Base-by-base conservation (phyloP, 2,797 vertebrate species). In the Smutsia temminckii region DNA sequence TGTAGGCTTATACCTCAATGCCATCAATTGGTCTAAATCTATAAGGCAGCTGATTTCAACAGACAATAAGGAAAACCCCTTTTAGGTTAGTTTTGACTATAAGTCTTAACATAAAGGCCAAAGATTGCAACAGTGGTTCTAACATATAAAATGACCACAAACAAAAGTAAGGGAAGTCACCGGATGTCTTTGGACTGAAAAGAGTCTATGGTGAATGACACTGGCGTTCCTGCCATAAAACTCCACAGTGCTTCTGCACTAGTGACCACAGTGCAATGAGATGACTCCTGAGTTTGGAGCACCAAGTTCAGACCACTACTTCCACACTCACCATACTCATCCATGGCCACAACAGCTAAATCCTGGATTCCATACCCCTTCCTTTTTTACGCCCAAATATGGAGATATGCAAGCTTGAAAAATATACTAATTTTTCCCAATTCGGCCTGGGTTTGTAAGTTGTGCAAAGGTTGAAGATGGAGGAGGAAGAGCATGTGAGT, bases 31-130 rank as follows among this genome's bases (percentile, higher is more conserved):
- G 77, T 42, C 40, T 84, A 72, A 95, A 68, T 74, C 46, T 89
- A 92, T 66, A 83, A 32, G 27, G n/a, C n/a, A 66, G 21, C 29
- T 91, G 64, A 79, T 79, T 71, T 95, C 25, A 86, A 94, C 37
- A 94, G n/a, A 77, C 37, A 72, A 20, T 23, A 72, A 66, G 49
- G 23, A 80, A 95, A 95, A 84, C 14, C 23, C 20, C 37, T 77
- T 46, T 81, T 34, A 86, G 59, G 32, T 74, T 79, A 88, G 34
- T 74, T 72, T 87, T 71, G 9, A 93, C 32, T 75, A 21, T 53
- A 49, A n/a, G n/a, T 17, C 17, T 83, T 93, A 18, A 92, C 17
- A 6, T 27, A 85, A 93, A 91, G 53, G 74, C n/a, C 85, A 92
- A 89, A 92, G 53, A 87, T 49, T 64, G 61, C 29, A 85, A 92